Percentiles rank a stretch among this genome's conserved stretches.
Evolutionary conservation across 2,888 invertebrate species (phyloP).

Genomic region (Hesperia comma): DNA sequence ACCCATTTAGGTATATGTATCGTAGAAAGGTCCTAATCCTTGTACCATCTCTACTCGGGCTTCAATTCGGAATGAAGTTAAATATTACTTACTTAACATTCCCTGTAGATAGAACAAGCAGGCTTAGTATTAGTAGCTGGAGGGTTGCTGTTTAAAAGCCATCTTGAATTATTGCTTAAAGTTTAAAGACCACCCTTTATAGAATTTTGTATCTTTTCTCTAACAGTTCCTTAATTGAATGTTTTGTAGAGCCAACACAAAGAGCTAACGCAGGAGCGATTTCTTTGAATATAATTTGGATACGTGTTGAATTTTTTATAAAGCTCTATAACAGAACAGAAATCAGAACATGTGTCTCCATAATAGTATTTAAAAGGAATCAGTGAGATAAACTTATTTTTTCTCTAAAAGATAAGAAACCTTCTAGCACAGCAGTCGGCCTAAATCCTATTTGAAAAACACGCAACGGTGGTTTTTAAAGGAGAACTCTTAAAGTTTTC

Average conservation of each 20-base stretch:
- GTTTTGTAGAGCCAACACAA: not conserved
- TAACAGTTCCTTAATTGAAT: not conserved
- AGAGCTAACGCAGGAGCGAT: not conserved
- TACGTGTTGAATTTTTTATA: not conserved
- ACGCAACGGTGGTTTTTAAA: slow-evolving; percentile 79
- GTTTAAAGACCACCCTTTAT: not conserved
- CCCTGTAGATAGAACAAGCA: slow-evolving; percentile 20
- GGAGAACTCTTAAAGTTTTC: slow-evolving; percentile 59
- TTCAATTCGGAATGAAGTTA: slow-evolving; percentile 27
- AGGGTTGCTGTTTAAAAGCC: slow-evolving; percentile 15
- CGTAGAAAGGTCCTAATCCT: slow-evolving; percentile 23
- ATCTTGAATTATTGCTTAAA: slow-evolving; percentile 2
- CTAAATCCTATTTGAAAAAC: slow-evolving; percentile 76
- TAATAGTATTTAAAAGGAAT: slow-evolving; percentile 70
- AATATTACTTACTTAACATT: slow-evolving; percentile 32
- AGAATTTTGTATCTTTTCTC: not conserved
- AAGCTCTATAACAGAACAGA: not conserved
- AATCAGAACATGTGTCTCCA: slow-evolving; percentile 55
- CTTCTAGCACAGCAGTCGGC: slow-evolving; percentile 55
- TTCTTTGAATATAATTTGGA: slow-evolving; percentile 1
- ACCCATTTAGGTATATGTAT: not conserved
- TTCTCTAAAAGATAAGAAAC: slow-evolving; percentile 66
- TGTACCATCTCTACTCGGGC: slow-evolving; percentile 19
- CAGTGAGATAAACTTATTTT: slow-evolving; percentile 38
- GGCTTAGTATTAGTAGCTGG: not conserved